Conservation (phyloP, 2,888 invertebrate species). For the Perdita meconis region DNA sequence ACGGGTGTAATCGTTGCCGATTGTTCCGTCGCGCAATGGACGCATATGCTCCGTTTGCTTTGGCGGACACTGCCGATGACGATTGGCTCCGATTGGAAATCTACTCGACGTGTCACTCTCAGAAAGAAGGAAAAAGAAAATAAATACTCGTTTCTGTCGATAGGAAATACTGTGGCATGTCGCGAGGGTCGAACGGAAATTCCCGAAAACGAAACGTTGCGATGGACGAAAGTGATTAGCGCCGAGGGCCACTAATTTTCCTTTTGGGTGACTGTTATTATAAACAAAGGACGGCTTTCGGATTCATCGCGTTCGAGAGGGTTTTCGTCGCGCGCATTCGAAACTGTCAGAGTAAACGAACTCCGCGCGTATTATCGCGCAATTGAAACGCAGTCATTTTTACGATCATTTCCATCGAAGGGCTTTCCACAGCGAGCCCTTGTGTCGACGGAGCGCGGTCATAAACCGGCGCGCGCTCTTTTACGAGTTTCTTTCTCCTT, state of each 20-base stretch:
- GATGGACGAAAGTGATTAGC: slow-evolving; percentile 1
- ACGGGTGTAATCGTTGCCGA: slow-evolving; percentile 66
- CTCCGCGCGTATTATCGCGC: slow-evolving; percentile 14
- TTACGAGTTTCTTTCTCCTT: slow-evolving; percentile 48
- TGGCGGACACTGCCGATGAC: slow-evolving; percentile 1
- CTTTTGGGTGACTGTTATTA: slow-evolving; percentile 30
- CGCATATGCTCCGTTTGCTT: slow-evolving; percentile 62
- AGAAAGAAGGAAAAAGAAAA: too few species aligned
- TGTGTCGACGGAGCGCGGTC: neutral
- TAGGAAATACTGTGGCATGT: neutral
- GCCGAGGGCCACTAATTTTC: neutral
- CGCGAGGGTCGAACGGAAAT: neutral
- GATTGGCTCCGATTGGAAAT: neutral
- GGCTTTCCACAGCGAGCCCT: slow-evolving; percentile 9
- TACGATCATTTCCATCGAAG: slow-evolving; percentile 50
- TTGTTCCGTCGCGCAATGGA: slow-evolving; percentile 52
- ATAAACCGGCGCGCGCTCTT: slow-evolving; percentile 17
- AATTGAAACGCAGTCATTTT: slow-evolving; percentile 36
- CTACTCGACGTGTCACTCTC: neutral
- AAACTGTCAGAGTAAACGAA: slow-evolving; percentile 9
- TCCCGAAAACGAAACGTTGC: neutral
- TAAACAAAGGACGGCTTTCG: slow-evolving; percentile 21
- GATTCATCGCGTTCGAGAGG: slow-evolving; percentile 1
- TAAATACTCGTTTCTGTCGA: neutral
- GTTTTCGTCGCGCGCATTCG: neutral